Evolutionary conservation across 2,797 vertebrate genomes (phyloP), one percentile per base, ranked within the genome.

Genomic region (Philypnodon macrostomus): DNA sequence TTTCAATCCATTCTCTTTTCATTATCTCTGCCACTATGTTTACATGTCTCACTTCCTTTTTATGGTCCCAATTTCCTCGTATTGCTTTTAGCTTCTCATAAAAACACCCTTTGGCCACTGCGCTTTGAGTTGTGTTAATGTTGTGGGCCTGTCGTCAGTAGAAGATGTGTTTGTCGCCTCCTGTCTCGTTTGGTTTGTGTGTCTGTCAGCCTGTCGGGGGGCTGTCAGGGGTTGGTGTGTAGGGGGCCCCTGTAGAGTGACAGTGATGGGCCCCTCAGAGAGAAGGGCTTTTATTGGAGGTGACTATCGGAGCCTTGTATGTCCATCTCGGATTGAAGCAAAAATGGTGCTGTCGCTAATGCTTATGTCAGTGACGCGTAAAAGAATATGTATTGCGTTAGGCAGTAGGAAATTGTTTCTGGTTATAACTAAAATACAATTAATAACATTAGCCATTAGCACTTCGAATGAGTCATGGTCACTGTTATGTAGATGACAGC

Each of bases 261-360:
- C 77, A 77, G 73, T 59, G 82, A 84, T 67, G 81, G 67, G 72
- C 36, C 53, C 70, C 67, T 65, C 60, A 47, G 58, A 19, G 21
- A 13, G 19, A 51, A 37, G n/a, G 57, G 10, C 38, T 46, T 57
- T 71, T 50, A 64, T 60, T 51, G 52, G 45, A 39, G 11, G 19
- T 13, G 63, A 75, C 59, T n/a, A 36, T 29, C 13, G 16, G 9
- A n/a, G 19, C 36, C 5, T 7, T 37, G 35, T 19, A n/a, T 36
- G 9, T 17, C 15, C 34, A 2, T 18, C 34, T n/a, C n/a, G n/a
- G n/a, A n/a, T n/a, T n/a, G n/a, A n/a, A n/a, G n/a, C n/a, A n/a
- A n/a, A n/a, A n/a, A n/a, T n/a, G n/a, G n/a, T n/a, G n/a, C n/a
- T n/a, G n/a, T n/a, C n/a, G n/a, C n/a, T n/a, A n/a, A n/a, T n/a